These are phyloP conservation scores for Rugalucina vietnamica DNA, from an alignment of 2,888 invertebrate species.

Conservation along the genomic window DNA sequence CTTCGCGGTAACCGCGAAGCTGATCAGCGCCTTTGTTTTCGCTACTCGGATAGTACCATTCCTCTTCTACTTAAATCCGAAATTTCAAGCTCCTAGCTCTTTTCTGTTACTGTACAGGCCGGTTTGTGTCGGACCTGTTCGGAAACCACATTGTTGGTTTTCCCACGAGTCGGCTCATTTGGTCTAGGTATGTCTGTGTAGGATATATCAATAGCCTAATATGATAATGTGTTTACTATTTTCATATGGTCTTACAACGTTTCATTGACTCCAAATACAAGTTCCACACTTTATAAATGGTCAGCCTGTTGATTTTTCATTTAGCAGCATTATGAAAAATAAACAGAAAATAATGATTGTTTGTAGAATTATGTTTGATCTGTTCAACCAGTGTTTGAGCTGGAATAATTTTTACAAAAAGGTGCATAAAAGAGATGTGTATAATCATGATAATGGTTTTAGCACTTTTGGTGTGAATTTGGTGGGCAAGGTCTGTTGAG, in stretches of 20 bases:
- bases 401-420: neutral
- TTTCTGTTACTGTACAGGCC: too few relatives aligned
- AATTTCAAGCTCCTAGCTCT: too few relatives aligned
- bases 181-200: too few relatives aligned
- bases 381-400: neutral
- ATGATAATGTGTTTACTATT: slow-evolving; percentile 1
- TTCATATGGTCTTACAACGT: neutral
- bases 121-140: too few relatives aligned
- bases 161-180: too few relatives aligned
- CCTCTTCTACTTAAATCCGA: too few relatives aligned
- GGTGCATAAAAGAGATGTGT: neutral
- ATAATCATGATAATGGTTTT: neutral
- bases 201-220: too few relatives aligned
- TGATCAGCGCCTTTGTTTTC: too few relatives aligned
- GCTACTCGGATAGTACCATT: too few relatives aligned
- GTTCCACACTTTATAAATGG: slow-evolving; percentile 31
- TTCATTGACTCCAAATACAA: neutral
- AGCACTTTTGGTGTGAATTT: slow-evolving; percentile 4
- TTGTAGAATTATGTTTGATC: neutral
- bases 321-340: slow-evolving; percentile 37
- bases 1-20: too few relatives aligned
- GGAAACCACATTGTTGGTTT: too few relatives aligned
- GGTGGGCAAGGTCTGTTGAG: too few relatives aligned
- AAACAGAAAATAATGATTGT: slow-evolving; percentile 21
- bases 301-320: slow-evolving; percentile 45